Base-by-base conservation (phyloP, 2,797 vertebrate species). In the Ceryle rudis region DNA sequence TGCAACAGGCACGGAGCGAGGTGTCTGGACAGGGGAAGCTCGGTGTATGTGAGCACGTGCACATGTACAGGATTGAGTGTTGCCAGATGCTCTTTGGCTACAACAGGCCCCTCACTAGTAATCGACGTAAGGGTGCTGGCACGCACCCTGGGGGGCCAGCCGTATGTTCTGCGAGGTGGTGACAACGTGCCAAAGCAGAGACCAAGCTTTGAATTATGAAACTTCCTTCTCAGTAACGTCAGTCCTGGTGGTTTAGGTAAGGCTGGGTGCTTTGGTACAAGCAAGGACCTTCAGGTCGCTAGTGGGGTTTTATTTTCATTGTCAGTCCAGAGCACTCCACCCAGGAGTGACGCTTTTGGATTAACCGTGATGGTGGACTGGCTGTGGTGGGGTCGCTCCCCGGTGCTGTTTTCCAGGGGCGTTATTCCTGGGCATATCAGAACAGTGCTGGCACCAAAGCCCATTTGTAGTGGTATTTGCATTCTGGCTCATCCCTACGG, bases 1-100 rank as follows among this genome's bases (percentile, higher is more conserved):
- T 66, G 93, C 85, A 46, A 31, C 64, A 84, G 86, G 22, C 35
- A 28, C 72, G 80, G 75, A 74, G 74, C 78, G 47, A 77, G 47
- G 62, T 87, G 89, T 75, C 90, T 66, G 88, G 78, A 82, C 44
- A 9, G 1, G 9, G 44, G 29, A 61, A 83, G 78, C 14, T 37
- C 44, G 39, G 41, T 41, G 46, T 20, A 11, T n/a, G 61, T 37
- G 54, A 60, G 52, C 31, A 55, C 65, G 21, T 8, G 47, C 51
- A 54, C 71, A 71, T 58, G 14, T 14, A 20, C 77, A 58, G 75
- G 81, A 72, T 2, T 47, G 60, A 86, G 47, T 17, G 49, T 75
- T 82, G 86, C 77, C 96, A 96, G 93, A 73, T 93, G 87, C 72
- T 93, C 75, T 86, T 85, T 82, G 90, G 81, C 94, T 94, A 29